A percentile compares a stretch with the other conserved stretches of the same genome.
These are phyloP conservation scores for Drosophila seguyi DNA, from an alignment of 1,140 invertebrate species.

Conservation along the genomic window DNA sequence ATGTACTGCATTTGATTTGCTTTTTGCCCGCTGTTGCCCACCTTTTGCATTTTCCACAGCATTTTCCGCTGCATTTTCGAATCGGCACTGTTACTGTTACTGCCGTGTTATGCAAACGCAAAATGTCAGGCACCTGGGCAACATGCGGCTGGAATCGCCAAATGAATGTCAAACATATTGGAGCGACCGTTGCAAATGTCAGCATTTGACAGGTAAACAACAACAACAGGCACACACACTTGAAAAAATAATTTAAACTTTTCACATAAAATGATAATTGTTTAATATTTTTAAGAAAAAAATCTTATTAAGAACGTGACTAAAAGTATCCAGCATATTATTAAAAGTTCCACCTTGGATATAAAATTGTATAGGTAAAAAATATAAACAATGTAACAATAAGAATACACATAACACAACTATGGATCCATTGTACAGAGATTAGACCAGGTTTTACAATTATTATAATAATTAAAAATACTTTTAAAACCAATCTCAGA, in stretches of 20 bases:
- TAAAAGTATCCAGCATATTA: no score
- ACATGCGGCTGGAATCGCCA: constrained; percentile 66
- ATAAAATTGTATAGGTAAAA: no score
- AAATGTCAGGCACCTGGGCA: constrained; percentile 80
- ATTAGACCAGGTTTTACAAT: no score
- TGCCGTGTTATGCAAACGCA: constrained; percentile 74
- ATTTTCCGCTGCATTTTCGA: constrained; percentile 19
- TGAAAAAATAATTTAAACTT: constrained; percentile 1
- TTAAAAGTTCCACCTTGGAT: no score
- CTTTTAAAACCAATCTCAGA: no score
- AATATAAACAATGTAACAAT: no score
- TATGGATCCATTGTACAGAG: no score
- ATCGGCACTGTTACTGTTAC: constrained; percentile 22
- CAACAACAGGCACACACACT: constrained; percentile 25
- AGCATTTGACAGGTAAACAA: constrained; percentile 72
- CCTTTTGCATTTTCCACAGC: constrained; percentile 29
- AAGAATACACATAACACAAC: no score
- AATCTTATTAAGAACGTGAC: no score
- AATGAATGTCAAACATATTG: constrained; percentile 82
- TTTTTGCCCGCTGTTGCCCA: constrained; percentile 19
- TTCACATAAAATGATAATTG: not conserved
- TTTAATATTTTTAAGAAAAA: not conserved
- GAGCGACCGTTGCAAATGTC: constrained; percentile 77
- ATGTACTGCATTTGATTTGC: constrained; percentile 77
- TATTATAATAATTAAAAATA: no score